phyloP scores from a whole-genome alignment of 2,888 invertebrate species.

The Dione juno region DNA sequence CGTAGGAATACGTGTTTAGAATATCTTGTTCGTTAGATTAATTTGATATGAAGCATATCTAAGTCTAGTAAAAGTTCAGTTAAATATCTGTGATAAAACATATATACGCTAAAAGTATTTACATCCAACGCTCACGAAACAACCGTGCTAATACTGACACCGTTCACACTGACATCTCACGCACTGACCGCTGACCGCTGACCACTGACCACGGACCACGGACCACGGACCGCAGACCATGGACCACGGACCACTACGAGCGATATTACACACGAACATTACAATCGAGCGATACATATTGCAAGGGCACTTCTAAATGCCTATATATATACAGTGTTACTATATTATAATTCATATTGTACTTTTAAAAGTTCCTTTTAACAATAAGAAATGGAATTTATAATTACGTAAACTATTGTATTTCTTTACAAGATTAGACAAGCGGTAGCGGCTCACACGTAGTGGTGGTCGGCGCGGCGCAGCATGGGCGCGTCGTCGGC shows the following conservation, averaged over 20 bases:
- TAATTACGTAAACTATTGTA: not conserved
- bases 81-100: constrained; percentile 37
- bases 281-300: too few relatives aligned
- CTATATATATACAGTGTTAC: constrained; percentile 8
- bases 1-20: constrained; percentile 42
- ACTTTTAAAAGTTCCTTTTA: not conserved
- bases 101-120: constrained; percentile 35
- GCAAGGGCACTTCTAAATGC: too few relatives aligned
- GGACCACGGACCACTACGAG: too few relatives aligned
- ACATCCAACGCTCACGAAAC: constrained; percentile 29
- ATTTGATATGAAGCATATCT: constrained; percentile 46
- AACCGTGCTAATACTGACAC: constrained; percentile 20
- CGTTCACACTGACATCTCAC: not conserved
- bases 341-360: not conserved
- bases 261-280: too few relatives aligned
- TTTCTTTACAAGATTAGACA: too few relatives aligned
- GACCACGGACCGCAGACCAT: not conserved
- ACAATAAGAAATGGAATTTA: constrained; percentile 12
- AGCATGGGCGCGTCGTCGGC: constrained; percentile 33
- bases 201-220: not conserved
- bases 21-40: constrained; percentile 42
- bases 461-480: constrained; percentile 35
- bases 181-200: too few relatives aligned
- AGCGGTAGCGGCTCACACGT: constrained; percentile 30
- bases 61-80: constrained; percentile 28